Conservation (phyloP, 1,140 invertebrate genomes). For the Zaprionus gabonicus region DNA sequence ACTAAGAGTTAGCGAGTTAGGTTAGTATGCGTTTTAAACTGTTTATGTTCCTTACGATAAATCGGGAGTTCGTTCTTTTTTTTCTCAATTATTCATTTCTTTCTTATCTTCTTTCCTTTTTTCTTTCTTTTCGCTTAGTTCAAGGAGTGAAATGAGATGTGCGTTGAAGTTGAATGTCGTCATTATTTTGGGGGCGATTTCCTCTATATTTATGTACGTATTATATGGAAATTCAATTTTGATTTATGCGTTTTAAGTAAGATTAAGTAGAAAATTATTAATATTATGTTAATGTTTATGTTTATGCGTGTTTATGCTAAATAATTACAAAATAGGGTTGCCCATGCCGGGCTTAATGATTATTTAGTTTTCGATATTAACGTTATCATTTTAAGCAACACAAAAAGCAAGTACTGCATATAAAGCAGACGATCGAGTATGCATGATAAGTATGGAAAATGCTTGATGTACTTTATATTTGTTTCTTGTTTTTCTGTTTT, state of each 20-base stretch:
- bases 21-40: slow-evolving; percentile 81
- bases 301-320: slow-evolving; percentile 55
- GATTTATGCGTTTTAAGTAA: slow-evolving; percentile 80
- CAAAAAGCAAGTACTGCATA: slow-evolving; percentile 61
- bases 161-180: slow-evolving; percentile 76
- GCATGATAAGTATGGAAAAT: slow-evolving; percentile 60
- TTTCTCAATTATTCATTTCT: slow-evolving; percentile 18
- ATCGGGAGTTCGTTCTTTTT: slow-evolving; percentile 5
- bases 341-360: slow-evolving; percentile 32
- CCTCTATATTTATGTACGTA: slow-evolving; percentile 29
- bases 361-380: slow-evolving; percentile 23
- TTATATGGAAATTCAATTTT: slow-evolving; percentile 62
- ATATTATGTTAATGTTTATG: slow-evolving; percentile 61
- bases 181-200: slow-evolving; percentile 11
- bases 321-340: slow-evolving; percentile 66
- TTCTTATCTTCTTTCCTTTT: slow-evolving; percentile 1
- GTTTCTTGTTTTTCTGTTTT: slow-evolving; percentile 26
- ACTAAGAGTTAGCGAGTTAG: slow-evolving; percentile 75
- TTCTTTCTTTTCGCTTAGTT: slow-evolving; percentile 47
- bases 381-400: slow-evolving; percentile 58
- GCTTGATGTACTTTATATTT: slow-evolving; percentile 25
- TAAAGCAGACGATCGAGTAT: slow-evolving; percentile 57
- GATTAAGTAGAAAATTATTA: slow-evolving; percentile 75
- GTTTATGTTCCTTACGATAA: slow-evolving; percentile 30
- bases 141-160: slow-evolving; percentile 48